Evolutionary conservation across 2,113 vertebrate species (phyloP), one percentile per base, ranked within the genome.

Genomic region (Coryphaenoides rupestris): DNA sequence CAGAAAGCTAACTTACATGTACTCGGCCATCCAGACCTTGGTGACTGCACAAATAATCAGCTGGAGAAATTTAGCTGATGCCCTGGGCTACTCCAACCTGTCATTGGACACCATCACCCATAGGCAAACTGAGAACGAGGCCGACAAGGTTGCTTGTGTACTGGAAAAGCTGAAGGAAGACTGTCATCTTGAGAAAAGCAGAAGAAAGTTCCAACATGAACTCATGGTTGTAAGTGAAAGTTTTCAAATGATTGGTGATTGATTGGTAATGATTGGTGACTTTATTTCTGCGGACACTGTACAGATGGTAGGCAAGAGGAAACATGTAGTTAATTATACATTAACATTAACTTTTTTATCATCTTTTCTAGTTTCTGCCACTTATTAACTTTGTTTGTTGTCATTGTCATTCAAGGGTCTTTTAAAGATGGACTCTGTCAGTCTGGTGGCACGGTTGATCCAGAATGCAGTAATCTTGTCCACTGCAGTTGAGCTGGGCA

Each of bases 141-240:
- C 90, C 0, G 96, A 99, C 55, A 95, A 92, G 83, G 93, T 98
- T 58, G 93, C 93, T 0, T 92, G 92, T 1, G 66, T 98, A 58
- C 87, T 99, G 53, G 95, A 96, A 74, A 98, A 88, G 77, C 90
- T 98, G 67, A 98, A 98, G 69, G 95, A 98, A 85, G 95, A 98
- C 80, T 99, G 96, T 70, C 95, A 98, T 9, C 65, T 87, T 21
- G 91, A 93, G 45, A 95, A 83, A 80, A 91, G 75, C 69, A 89
- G 73, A 10, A 94, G 86, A 47, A 92, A 92, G 63, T 99, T 99
- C 84, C 91, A 96, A 68, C 94, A 96, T 80, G 95, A 98, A 58
- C 93, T 99, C 49, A 84, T 91, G 79, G 77, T 89, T 89, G 96
- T 98, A 89, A 92, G 95, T 40, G 13, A 10, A 40, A 2, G 9